Conservation (phyloP, 2,888 invertebrate species). For the Sinopyrophorus schimmeli region DNA sequence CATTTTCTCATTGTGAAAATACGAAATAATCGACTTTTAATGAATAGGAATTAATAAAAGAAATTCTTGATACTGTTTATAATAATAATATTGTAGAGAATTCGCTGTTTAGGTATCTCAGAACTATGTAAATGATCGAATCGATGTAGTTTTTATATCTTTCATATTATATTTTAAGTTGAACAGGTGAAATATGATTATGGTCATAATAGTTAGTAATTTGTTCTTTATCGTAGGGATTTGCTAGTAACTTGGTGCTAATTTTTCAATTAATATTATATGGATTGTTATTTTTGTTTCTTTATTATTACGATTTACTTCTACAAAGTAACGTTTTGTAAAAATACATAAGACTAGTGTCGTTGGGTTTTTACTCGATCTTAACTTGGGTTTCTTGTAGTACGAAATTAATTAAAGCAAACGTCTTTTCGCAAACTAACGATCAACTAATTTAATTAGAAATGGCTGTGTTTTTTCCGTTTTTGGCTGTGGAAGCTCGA, state of each 20-base stretch:
- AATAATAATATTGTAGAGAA: not conserved
- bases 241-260: conserved; percentile 26
- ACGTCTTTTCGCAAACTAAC: too few relatives aligned
- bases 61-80: conserved; percentile 3
- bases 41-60: not conserved
- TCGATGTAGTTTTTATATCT: conserved; percentile 16
- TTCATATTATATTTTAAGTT: conserved; percentile 11
- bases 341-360: too few relatives aligned
- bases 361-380: too few relatives aligned
- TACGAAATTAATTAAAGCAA: too few relatives aligned
- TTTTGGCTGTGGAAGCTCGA: too few relatives aligned
- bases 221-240: conserved; percentile 17
- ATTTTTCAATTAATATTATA: conserved; percentile 12
- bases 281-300: not conserved
- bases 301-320: not conserved
- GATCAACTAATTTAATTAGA: too few relatives aligned
- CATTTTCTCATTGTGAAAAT: conserved; percentile 14
- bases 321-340: not conserved
- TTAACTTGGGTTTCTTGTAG: too few relatives aligned
- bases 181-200: conserved; percentile 10
- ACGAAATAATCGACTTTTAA: conserved; percentile 1
- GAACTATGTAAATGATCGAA: not conserved
- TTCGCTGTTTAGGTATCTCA: conserved; percentile 11
- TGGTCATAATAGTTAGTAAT: conserved; percentile 19
- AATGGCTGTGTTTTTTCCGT: too few relatives aligned